phyloP scores from a whole-genome alignment of 2,113 vertebrate species.

The Odocoileus virginianus region DNA sequence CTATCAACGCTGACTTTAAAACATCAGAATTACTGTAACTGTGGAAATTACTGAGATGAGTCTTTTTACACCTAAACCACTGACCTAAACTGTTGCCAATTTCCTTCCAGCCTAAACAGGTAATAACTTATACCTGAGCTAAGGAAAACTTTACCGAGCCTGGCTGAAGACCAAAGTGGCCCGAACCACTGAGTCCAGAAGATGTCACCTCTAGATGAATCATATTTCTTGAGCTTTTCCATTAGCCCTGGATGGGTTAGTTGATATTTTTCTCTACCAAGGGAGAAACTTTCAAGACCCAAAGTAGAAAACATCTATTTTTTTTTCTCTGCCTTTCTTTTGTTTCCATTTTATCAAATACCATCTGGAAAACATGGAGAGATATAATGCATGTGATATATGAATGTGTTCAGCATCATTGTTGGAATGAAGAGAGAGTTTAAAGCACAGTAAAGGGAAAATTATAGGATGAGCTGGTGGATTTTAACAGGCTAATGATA shows the following conservation, averaged over 20 bases:
- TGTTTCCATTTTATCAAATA: slow-evolving; percentile 52
- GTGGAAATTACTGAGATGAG: background rate
- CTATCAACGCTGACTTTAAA: background rate
- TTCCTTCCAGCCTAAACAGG: background rate
- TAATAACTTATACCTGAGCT: background rate
- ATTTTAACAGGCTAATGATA: slow-evolving; percentile 58
- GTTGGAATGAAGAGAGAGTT: slow-evolving; percentile 19
- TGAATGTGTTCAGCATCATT: background rate
- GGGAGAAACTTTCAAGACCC: background rate
- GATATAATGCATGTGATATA: slow-evolving; percentile 32
- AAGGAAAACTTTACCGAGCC: background rate
- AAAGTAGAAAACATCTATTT: slow-evolving; percentile 42
- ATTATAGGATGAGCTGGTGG: slow-evolving; percentile 32
- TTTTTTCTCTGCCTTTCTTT: slow-evolving; percentile 52
- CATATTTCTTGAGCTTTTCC: background rate
- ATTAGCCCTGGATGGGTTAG: background rate
- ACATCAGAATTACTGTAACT: background rate
- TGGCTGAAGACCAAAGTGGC: background rate
- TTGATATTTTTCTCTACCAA: background rate
- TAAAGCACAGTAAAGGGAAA: slow-evolving; percentile 53
- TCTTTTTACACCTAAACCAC: background rate
- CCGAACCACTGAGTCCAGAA: background rate
- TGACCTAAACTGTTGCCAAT: background rate
- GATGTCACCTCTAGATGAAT: background rate
- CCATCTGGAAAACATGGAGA: slow-evolving; percentile 57